Evolutionary conservation across 1,140 invertebrate genomes (phyloP).

Genomic region (Drosophila gunungcola): DNA sequence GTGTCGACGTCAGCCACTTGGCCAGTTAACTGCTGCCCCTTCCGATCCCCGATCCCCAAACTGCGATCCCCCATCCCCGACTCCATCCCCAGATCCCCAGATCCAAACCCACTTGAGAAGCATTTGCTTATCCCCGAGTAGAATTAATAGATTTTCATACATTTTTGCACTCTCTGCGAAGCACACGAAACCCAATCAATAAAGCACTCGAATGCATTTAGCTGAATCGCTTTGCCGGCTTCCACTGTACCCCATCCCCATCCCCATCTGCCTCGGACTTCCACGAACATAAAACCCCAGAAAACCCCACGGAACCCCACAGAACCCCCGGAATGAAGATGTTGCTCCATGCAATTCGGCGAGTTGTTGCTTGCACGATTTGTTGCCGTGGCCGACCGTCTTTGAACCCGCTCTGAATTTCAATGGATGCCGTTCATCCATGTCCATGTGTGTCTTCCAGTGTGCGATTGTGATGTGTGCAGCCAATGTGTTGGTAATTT

Average conservation of each 20-base stretch:
- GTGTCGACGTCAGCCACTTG: constrained; percentile 38
- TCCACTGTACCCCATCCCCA: constrained; percentile 38
- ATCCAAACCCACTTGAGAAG: constrained; percentile 42
- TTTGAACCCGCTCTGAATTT: constrained; percentile 74
- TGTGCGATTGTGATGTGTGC: background rate
- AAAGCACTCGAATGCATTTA: constrained; percentile 77
- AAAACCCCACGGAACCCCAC: background rate
- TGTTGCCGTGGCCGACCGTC: constrained; percentile 69
- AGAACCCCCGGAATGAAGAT: constrained; percentile 30
- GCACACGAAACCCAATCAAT: constrained; percentile 64
- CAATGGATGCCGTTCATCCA: constrained; percentile 55
- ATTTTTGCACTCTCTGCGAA: constrained; percentile 11
- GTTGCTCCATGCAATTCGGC: constrained; percentile 50
- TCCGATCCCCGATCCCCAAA: background rate
- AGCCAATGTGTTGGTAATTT: constrained; percentile 60
- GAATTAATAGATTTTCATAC: constrained; percentile 48
- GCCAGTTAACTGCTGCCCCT: constrained; percentile 5
- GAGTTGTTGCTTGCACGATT: constrained; percentile 74
- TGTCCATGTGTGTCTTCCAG: constrained; percentile 31
- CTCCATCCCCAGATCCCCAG: background rate
- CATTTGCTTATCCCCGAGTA: constrained; percentile 51
- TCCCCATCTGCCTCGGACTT: background rate
- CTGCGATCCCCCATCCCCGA: background rate
- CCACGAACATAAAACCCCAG: constrained; percentile 1
- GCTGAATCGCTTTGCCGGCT: constrained; percentile 66